Evolutionary conservation across 64 coral and sea anemone genomes (phyloP).

Genomic region (Montipora sp.): DNA sequence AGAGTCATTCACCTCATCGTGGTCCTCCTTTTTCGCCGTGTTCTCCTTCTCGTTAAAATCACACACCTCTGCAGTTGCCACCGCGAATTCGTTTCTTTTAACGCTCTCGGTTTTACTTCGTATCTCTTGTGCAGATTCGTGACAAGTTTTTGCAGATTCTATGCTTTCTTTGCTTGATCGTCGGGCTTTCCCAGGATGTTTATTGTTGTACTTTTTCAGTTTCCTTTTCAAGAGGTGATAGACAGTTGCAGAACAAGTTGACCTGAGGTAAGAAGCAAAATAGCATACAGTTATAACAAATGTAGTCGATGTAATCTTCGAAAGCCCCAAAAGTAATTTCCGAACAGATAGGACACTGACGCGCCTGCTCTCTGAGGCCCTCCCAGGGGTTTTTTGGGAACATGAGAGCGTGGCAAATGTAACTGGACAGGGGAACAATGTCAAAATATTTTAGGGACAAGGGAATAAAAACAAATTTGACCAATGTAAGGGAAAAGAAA

Average conservation of each 20-base stretch:
- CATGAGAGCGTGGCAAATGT: too few relatives aligned
- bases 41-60: slow-evolving; percentile 41
- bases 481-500: too few relatives aligned
- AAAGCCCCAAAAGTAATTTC: too few relatives aligned
- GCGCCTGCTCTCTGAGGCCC: too few relatives aligned
- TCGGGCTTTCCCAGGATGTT: slow-evolving; percentile 35
- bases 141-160: slow-evolving; percentile 14
- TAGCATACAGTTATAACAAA: too few relatives aligned
- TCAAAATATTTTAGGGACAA: too few relatives aligned
- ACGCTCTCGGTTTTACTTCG: background rate
- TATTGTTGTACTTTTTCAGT: slow-evolving; percentile 40
- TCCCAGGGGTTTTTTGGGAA: too few relatives aligned
- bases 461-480: too few relatives aligned
- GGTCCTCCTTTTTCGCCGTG: background rate
- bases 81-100: background rate
- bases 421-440: too few relatives aligned
- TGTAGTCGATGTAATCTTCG: too few relatives aligned
- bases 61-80: slow-evolving; percentile 2
- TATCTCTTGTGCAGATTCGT: background rate
- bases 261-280: slow-evolving; percentile 1
- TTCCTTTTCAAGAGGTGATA: slow-evolving; percentile 62
- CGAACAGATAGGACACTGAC: too few relatives aligned
- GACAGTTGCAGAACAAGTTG: slow-evolving; percentile 52
- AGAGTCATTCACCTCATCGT: background rate
- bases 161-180: background rate